Percentiles rank a stretch among this genome's conserved stretches.
Conservation (phyloP, 2,113 vertebrate species). For the Carlito syrichta region DNA sequence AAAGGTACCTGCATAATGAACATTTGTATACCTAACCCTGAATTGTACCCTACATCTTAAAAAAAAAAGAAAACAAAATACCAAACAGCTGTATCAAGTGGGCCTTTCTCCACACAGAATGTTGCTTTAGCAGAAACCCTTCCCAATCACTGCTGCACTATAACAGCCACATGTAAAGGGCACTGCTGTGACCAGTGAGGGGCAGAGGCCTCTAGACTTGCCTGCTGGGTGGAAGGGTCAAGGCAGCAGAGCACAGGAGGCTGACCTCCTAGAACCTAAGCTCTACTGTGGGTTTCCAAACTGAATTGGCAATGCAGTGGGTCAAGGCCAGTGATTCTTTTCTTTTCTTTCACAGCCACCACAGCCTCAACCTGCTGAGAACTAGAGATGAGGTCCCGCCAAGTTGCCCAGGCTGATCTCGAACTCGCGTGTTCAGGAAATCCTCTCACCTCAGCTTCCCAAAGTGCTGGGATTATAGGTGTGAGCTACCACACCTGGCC, state of each 20-base stretch:
- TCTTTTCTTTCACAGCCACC: too few relatives aligned
- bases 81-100: background rate
- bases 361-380: too few relatives aligned
- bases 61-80: too few relatives aligned
- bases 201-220: background rate
- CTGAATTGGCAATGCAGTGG: background rate
- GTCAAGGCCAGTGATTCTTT: background rate
- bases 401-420: too few relatives aligned
- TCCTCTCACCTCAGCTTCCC: too few relatives aligned
- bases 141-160: accelerated
- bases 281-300: background rate
- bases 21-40: too few relatives aligned
- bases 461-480: too few relatives aligned
- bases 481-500: too few relatives aligned
- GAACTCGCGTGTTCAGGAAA: too few relatives aligned
- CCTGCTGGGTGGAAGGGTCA: background rate
- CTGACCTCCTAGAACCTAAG: background rate
- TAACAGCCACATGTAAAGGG: background rate
- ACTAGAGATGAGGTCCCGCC: too few relatives aligned
- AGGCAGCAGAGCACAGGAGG: background rate
- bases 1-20: too few relatives aligned
- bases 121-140: background rate
- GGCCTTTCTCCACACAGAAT: background rate
- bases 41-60: too few relatives aligned
- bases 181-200: background rate